Evolutionary conservation across 2,888 invertebrate species (phyloP), one percentile per base, ranked within the genome.

Genomic region (Nipponacmea schrenckii): DNA sequence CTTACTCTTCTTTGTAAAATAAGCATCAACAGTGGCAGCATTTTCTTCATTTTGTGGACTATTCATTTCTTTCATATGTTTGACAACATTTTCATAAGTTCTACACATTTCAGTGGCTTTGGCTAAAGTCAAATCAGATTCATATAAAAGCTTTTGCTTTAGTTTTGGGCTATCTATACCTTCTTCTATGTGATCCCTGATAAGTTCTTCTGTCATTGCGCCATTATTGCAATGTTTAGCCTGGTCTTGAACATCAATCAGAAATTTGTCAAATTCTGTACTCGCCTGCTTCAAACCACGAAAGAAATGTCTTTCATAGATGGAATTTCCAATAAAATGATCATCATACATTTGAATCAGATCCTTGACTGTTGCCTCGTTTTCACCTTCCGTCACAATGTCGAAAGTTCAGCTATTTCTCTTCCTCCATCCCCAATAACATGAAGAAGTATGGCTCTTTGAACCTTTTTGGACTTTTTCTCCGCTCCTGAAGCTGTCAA

Each of bases 261-360:
- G 27, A 64, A 64, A 64, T 44, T 31, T 64, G 12, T 64, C 64
- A 44, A 64, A 64, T 64, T 64, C 39, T 44, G 10, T n/a, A n/a
- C 44, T 27, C 10, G n/a, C 31, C 26, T 64, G 64, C n/a, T 44
- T 31, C 20, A 20, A 14, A n/a, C n/a, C 0, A 26, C 64, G 12
- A 44, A 64, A 64, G 2, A 64, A n/a, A 44, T 64, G 64, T 20
- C 64, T 64, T 27, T 64, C 64, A 64, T 20, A 64, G 2, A 26
- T 62, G 7, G 20, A 24, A 26, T 62, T 24, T 62, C 26, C 39
- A 56, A 12, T 56, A 56, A 56, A 56, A n/a, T 56, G n/a, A 20
- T 56, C 3, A 12, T 24, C 20, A n/a, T 20, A 56, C 24, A 56
- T 56, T 24, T 56, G 1, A 8, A 56, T n/a, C 3, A 24, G 56